Evolutionary conservation across 2,797 vertebrate genomes (phyloP).

Genomic region (Molossus molossus): DNA sequence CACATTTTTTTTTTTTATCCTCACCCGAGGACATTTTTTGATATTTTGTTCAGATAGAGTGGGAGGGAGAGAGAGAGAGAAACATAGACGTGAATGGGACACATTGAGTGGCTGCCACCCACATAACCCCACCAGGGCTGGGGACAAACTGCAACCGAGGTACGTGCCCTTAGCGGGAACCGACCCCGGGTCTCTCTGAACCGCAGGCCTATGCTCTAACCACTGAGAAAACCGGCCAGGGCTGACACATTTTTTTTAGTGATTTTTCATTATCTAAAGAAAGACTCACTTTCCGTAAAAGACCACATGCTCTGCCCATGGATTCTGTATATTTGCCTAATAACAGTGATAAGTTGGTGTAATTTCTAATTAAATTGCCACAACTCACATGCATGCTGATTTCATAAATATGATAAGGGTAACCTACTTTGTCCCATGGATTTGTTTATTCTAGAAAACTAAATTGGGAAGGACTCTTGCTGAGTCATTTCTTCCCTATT

Average conservation of each 20-base stretch:
- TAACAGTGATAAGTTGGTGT: slow-evolving; percentile 29
- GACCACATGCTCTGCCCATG: background rate
- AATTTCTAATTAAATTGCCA: slow-evolving; percentile 79
- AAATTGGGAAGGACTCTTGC: slow-evolving; percentile 65
- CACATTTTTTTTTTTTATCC: background rate
- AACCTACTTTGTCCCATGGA: slow-evolving; percentile 72
- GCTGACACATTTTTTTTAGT: background rate
- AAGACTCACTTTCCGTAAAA: slow-evolving; percentile 30
- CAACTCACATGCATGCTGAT: slow-evolving; percentile 61
- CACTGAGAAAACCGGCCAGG: too few relatives aligned
- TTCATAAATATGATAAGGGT: slow-evolving; percentile 74
- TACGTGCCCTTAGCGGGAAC: too few relatives aligned
- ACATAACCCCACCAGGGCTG: too few relatives aligned
- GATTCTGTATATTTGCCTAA: slow-evolving; percentile 66
- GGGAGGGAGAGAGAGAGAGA: too few relatives aligned
- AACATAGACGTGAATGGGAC: too few relatives aligned
- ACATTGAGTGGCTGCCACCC: too few relatives aligned
- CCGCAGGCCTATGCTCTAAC: too few relatives aligned
- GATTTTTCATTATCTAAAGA: slow-evolving; percentile 50
- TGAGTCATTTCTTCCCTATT: slow-evolving; percentile 74
- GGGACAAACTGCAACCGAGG: too few relatives aligned
- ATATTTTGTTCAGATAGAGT: too few relatives aligned
- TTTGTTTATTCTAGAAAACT: slow-evolving; percentile 76
- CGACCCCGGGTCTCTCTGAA: too few relatives aligned
- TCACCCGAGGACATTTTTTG: too few relatives aligned